Evolutionary conservation across 2,888 invertebrate genomes (phyloP).

Genomic region (Pseudoips prasinana): DNA sequence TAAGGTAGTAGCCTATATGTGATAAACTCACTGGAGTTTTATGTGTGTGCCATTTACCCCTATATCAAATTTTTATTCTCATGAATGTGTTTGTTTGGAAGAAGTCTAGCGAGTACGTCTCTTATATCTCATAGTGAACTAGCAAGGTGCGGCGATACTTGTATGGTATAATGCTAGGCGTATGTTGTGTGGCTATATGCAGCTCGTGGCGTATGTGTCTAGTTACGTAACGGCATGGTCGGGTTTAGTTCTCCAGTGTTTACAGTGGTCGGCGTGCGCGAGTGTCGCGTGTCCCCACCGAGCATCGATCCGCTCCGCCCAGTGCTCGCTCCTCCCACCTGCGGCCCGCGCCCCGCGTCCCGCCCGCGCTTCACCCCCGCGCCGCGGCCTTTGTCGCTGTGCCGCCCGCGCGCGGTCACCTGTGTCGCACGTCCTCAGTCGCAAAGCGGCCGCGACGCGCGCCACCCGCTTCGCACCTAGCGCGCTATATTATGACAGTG

Average conservation of each 20-base stretch:
- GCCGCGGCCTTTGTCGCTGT: conserved; percentile 73
- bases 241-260: conserved; percentile 62
- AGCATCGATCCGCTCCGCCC: conserved; percentile 81
- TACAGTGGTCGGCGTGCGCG: conserved; percentile 67
- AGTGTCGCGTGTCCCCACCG: conserved; percentile 78
- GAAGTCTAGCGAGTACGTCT: too few species aligned
- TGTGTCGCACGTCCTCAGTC: conserved; percentile 82
- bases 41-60: too few species aligned
- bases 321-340: conserved; percentile 76
- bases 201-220: conserved; percentile 37
- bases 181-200: conserved; percentile 32
- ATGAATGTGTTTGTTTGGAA: too few species aligned
- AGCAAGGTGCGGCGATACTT: too few species aligned
- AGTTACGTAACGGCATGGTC: conserved; percentile 66
- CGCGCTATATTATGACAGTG: conserved; percentile 69
- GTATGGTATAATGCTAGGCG: conserved; percentile 1
- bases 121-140: too few species aligned
- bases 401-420: conserved; percentile 79
- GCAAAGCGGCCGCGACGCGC: conserved; percentile 83
- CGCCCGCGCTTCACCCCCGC: conserved; percentile 51
- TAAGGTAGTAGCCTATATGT: too few species aligned
- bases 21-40: too few species aligned
- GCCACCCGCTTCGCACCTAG: conserved; percentile 74
- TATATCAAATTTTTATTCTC: too few species aligned
- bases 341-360: conserved; percentile 43